A percentile compares a stretch with the other conserved stretches of the same genome.
phyloP scores from a whole-genome alignment of 2,888 invertebrate species.

The Eupithecia abbreviata region DNA sequence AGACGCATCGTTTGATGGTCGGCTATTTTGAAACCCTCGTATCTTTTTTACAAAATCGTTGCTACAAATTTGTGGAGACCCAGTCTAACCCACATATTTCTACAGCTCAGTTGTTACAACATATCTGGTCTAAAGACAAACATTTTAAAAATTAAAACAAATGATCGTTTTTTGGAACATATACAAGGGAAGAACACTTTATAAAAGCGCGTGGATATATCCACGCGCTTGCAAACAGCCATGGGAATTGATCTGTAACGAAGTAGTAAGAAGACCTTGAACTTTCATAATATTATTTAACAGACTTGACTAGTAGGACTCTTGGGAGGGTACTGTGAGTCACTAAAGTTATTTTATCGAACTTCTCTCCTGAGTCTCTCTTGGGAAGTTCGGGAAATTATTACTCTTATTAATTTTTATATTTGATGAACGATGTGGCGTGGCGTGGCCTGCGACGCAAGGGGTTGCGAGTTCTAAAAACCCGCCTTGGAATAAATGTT shows the following conservation, averaged over 20 bases:
- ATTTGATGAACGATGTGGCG: too few relatives aligned
- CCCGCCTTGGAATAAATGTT: too few relatives aligned
- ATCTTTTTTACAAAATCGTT: not conserved
- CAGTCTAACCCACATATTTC: not conserved
- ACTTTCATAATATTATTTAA: slow-evolving; percentile 8
- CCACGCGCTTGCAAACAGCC: slow-evolving; percentile 2
- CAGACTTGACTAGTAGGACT: not conserved
- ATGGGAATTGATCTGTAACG: slow-evolving; percentile 12
- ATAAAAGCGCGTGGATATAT: not conserved
- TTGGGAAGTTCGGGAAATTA: not conserved
- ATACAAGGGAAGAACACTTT: not conserved
- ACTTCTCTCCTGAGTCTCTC: not conserved
- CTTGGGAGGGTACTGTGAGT: not conserved
- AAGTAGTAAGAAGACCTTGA: slow-evolving; percentile 6
- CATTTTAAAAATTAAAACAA: too few relatives aligned
- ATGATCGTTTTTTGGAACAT: too few relatives aligned
- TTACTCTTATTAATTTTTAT: not conserved
- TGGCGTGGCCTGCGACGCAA: too few relatives aligned
- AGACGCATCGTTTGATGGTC: not conserved
- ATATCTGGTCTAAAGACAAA: too few relatives aligned
- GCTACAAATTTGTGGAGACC: not conserved
- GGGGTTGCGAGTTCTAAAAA: too few relatives aligned
- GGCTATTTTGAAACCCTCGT: not conserved
- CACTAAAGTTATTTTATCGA: slow-evolving; percentile 5
- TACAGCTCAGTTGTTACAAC: not conserved